Conservation (phyloP, 2,113 vertebrate genomes). For the Sinocyclocheilus maitianheensis region DNA sequence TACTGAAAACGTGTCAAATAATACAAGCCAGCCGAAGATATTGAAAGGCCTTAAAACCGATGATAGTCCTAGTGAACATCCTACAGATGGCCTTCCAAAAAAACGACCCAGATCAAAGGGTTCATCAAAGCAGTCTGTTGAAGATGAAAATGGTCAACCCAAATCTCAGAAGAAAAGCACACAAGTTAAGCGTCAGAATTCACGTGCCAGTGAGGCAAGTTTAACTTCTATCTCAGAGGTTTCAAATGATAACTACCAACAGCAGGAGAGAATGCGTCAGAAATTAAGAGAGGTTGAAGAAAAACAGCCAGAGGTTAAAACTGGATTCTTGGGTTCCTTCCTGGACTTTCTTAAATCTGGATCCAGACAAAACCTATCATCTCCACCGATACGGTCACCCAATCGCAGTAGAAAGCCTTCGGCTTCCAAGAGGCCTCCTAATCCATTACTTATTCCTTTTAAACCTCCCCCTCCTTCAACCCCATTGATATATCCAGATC, state of each 20-base stretch:
- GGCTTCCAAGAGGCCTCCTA: slow-evolving; percentile 75
- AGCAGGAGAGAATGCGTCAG: slow-evolving; percentile 96
- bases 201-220: slow-evolving; percentile 80
- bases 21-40: slow-evolving; percentile 66
- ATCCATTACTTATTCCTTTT: slow-evolving; percentile 70
- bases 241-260: slow-evolving; percentile 87
- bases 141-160: slow-evolving; percentile 78
- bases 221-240: slow-evolving; percentile 79
- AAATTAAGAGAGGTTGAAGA: slow-evolving; percentile 98
- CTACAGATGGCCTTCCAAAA: slow-evolving; percentile 79
- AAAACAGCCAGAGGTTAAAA: slow-evolving; percentile 97
- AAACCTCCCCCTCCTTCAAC: slow-evolving; percentile 71
- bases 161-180: slow-evolving; percentile 81
- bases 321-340: slow-evolving; percentile 96
- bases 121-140: slow-evolving; percentile 75
- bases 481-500: slow-evolving; percentile 71
- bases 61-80: slow-evolving; percentile 76
- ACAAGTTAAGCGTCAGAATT: slow-evolving; percentile 86
- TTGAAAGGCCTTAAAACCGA: slow-evolving; percentile 76
- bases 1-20: slow-evolving; percentile 65
- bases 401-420: slow-evolving; percentile 85
- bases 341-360: slow-evolving; percentile 97
- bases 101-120: slow-evolving; percentile 85
- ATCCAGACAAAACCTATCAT: slow-evolving; percentile 92
- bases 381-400: slow-evolving; percentile 84